A percentile compares a stretch with the other conserved stretches of the same genome.
Evolutionary conservation across 2,888 invertebrate genomes (phyloP).

Genomic region (Eupelmus urozonus): DNA sequence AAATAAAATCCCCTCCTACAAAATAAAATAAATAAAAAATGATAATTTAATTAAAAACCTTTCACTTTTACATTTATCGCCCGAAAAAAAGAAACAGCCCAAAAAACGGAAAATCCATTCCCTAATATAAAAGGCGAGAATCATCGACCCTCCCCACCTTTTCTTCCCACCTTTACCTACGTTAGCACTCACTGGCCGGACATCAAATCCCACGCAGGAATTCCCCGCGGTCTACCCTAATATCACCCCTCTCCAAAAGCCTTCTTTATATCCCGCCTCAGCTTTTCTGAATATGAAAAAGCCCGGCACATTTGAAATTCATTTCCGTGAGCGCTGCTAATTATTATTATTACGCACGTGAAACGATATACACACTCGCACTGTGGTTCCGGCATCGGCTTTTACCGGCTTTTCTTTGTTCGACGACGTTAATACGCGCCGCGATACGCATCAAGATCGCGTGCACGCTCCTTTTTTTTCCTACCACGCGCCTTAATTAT

Average conservation of each 20-base stretch:
- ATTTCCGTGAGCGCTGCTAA: slow-evolving; percentile 42
- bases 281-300: slow-evolving; percentile 32
- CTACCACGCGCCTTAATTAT: slow-evolving; percentile 7
- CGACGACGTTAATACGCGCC: not conserved
- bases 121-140: too few relatives aligned
- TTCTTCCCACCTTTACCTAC: too few relatives aligned
- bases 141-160: too few relatives aligned
- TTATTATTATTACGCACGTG: slow-evolving; percentile 21
- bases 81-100: too few relatives aligned
- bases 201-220: slow-evolving; percentile 9
- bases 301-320: slow-evolving; percentile 30
- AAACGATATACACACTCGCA: slow-evolving; percentile 12
- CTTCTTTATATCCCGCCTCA: not conserved
- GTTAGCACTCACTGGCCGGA: slow-evolving; percentile 7
- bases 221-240: not conserved
- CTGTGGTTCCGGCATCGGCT: slow-evolving; percentile 17
- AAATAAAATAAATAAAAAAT: too few relatives aligned
- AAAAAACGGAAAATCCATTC: too few relatives aligned
- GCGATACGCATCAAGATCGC: slow-evolving; percentile 41
- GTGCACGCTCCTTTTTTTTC: not conserved
- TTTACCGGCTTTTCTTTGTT: slow-evolving; percentile 2
- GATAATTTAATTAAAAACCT: not conserved
- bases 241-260: not conserved
- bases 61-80: not conserved
- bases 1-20: too few relatives aligned